Conservation (phyloP, 2,113 vertebrate species). For the Apteryx mantelli region DNA sequence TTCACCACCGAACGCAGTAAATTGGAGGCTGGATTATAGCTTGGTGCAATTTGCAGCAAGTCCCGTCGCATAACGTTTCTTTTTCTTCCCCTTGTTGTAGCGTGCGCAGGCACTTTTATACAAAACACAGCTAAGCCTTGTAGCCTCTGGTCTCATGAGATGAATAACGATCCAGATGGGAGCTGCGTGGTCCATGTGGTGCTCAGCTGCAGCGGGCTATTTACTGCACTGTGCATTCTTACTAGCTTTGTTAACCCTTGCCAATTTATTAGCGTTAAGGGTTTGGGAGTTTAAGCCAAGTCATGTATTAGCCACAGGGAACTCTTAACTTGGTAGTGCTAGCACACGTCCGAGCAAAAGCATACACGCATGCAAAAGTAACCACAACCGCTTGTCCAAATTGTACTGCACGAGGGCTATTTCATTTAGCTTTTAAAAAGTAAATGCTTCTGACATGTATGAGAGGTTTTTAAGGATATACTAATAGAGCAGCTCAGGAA, state of each 20-base stretch:
- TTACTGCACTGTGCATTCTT: constrained; percentile 25
- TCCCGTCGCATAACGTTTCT: not conserved
- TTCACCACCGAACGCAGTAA: not conserved
- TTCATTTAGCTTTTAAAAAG: not conserved
- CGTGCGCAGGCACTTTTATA: not conserved
- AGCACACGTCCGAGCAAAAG: not conserved
- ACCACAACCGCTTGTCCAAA: not conserved
- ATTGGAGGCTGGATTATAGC: not conserved
- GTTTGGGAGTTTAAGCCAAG: not conserved
- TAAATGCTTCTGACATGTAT: not conserved
- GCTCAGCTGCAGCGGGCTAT: not conserved
- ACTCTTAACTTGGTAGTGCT: not conserved
- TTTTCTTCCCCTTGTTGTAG: not conserved
- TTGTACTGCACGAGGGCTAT: not conserved
- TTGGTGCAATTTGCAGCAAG: not conserved
- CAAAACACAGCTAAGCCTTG: not conserved
- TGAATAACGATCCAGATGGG: constrained; percentile 20
- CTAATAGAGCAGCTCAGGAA: not conserved
- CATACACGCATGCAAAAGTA: not conserved
- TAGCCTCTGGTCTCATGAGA: not conserved
- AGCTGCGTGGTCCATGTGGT: not conserved
- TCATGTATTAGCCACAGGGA: not conserved
- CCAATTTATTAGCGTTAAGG: not conserved
- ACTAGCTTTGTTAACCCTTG: constrained; percentile 16
- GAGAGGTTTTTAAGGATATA: not conserved